Conservation (phyloP, 92 coral and sea anemone genomes). For the Zoanthus solanderi region DNA sequence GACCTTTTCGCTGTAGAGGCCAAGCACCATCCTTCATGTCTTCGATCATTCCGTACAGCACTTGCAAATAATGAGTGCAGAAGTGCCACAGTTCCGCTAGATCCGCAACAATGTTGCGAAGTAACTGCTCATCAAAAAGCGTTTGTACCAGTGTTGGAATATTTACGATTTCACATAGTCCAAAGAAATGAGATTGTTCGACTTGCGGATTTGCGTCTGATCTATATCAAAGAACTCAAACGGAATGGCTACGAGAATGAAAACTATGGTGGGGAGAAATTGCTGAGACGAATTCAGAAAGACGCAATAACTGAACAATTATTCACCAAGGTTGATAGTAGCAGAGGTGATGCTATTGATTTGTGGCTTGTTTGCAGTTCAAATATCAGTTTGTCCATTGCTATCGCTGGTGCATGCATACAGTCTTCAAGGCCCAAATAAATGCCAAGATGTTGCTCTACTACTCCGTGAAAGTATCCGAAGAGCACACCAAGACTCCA, state of each 20-base stretch:
- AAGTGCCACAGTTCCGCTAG: constrained; percentile 5
- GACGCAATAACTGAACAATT: not conserved
- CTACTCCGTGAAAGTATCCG: not conserved
- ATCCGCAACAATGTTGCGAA: constrained; percentile 4
- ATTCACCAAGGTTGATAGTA: not conserved
- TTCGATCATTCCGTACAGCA: constrained; percentile 33
- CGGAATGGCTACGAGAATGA: not conserved
- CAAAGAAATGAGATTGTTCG: constrained; percentile 25
- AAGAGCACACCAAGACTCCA: constrained; percentile 18
- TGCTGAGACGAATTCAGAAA: not conserved
- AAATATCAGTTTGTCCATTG: constrained; percentile 5
- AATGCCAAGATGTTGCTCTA: constrained; percentile 7
- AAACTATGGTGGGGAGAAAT: not conserved
- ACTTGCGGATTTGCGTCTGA: constrained; percentile 23
- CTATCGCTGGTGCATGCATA: constrained; percentile 42
- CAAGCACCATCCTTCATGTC: constrained; percentile 33
- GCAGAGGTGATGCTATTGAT: not conserved
- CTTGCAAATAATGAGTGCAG: constrained; percentile 29
- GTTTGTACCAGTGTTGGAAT: constrained; percentile 8
- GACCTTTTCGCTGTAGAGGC: constrained; percentile 46
- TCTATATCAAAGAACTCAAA: not conserved
- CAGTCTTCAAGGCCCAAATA: constrained; percentile 2
- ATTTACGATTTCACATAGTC: constrained; percentile 7
- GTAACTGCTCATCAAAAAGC: constrained; percentile 26
- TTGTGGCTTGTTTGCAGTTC: not conserved